phyloP scores from a whole-genome alignment of 2,113 vertebrate genomes.

The Oriolus oriolus region DNA sequence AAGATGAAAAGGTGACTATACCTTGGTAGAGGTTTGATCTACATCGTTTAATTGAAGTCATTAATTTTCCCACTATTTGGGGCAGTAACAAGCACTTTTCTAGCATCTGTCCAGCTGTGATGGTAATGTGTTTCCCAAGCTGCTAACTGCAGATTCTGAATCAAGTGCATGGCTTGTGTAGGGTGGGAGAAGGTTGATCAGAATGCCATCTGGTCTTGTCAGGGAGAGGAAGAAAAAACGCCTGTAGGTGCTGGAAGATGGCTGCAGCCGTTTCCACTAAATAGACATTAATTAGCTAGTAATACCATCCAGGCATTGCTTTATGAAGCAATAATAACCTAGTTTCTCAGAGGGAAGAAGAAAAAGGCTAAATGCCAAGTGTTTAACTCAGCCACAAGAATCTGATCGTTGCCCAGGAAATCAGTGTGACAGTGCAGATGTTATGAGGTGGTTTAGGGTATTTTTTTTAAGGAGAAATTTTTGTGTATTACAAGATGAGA shows the following conservation, averaged over 20 bases:
- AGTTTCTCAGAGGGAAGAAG: neutral
- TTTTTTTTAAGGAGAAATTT: neutral
- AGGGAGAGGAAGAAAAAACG: neutral
- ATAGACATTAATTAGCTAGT: slow-evolving; percentile 10
- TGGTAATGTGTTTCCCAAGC: neutral
- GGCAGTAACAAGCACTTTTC: neutral
- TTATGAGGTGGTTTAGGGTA: neutral
- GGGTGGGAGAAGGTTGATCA: neutral
- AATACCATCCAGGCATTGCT: neutral
- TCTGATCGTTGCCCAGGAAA: neutral
- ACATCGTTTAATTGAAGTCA: neutral
- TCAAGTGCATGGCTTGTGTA: neutral
- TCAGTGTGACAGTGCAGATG: neutral
- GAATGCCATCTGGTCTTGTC: neutral
- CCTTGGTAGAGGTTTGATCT: neutral
- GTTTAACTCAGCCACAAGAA: neutral
- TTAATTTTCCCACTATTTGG: neutral
- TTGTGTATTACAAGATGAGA: neutral
- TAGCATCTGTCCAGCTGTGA: neutral
- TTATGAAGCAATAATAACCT: neutral
- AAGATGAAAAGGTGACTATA: neutral
- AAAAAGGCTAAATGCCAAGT: neutral
- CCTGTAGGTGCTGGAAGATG: neutral
- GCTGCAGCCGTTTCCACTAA: neutral
- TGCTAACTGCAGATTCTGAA: neutral